These are phyloP conservation scores for Himalopsyche anomala DNA, from an alignment of 2,888 invertebrate genomes.

Conservation along the genomic window DNA sequence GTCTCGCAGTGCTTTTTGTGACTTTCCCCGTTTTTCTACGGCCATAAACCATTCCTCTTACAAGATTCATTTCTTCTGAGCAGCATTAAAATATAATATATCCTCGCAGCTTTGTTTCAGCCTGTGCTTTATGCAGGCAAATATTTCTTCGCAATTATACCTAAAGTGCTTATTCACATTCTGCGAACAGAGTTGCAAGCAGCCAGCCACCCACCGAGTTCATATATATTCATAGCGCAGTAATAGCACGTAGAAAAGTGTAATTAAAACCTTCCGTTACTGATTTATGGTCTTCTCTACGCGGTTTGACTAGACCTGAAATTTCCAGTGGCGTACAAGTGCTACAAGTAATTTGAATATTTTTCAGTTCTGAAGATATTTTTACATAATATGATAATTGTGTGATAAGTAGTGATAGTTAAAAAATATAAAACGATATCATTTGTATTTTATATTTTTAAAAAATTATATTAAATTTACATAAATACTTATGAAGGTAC, in stretches of 20 bases:
- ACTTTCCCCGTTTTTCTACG: not conserved
- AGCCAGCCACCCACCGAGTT: constrained; percentile 48
- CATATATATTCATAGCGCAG: constrained; percentile 64
- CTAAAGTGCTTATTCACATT: constrained; percentile 63
- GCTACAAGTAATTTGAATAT: too few species aligned
- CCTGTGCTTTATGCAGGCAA: constrained; percentile 56
- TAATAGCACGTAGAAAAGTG: constrained; percentile 67
- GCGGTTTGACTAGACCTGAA: constrained; percentile 23
- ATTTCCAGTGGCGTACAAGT: not conserved
- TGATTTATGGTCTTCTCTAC: constrained; percentile 72
- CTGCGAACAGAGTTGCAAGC: constrained; percentile 53
- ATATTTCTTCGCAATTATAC: constrained; percentile 63
- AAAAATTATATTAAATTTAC: too few species aligned
- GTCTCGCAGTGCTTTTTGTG: constrained; percentile 9
- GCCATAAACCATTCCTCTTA: constrained; percentile 61
- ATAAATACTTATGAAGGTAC: too few species aligned
- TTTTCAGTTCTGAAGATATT: too few species aligned
- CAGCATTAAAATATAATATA: constrained; percentile 45
- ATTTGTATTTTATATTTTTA: too few species aligned
- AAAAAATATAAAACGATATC: too few species aligned
- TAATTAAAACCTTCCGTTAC: constrained; percentile 77
- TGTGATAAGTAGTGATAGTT: too few species aligned
- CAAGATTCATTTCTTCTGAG: constrained; percentile 63
- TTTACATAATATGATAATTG: too few species aligned
- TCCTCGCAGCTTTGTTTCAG: constrained; percentile 55